phyloP scores from a whole-genome alignment of 2,888 invertebrate species.

The Synanthedon andrenaeformis region DNA sequence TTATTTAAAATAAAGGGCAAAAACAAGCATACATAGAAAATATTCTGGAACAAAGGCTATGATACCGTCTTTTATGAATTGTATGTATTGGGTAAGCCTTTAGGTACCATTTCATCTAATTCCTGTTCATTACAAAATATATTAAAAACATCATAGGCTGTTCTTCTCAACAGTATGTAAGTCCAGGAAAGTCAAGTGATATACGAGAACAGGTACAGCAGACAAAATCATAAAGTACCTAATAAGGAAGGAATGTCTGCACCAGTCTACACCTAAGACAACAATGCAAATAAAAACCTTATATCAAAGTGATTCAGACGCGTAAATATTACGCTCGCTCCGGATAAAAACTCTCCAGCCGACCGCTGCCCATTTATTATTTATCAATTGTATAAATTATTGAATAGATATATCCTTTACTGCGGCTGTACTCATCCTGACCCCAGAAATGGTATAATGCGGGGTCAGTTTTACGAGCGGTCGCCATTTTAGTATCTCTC shows the following conservation, averaged over 20 bases:
- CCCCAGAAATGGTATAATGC: conserved; percentile 20
- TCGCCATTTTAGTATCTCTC: conserved; percentile 11
- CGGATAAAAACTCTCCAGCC: background rate
- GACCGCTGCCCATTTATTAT: conserved; percentile 45
- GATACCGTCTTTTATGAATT: too few species aligned
- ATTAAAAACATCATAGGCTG: too few species aligned
- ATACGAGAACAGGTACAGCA: too few species aligned
- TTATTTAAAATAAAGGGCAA: too few species aligned
- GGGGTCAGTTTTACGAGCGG: conserved; percentile 51
- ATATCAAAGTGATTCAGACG: background rate
- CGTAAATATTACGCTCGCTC: background rate
- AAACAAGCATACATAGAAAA: too few species aligned
- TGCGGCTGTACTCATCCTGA: conserved; percentile 23
- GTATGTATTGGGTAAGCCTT: too few species aligned
- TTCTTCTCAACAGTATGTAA: too few species aligned
- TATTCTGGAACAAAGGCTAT: too few species aligned
- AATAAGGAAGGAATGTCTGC: background rate
- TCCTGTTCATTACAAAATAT: too few species aligned
- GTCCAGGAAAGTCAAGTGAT: too few species aligned
- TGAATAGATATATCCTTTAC: conserved; percentile 38
- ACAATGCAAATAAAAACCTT: background rate
- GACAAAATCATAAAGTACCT: background rate
- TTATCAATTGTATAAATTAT: conserved; percentile 69
- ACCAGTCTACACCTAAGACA: background rate
- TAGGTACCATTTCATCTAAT: too few species aligned